Evolutionary conservation across 2,797 vertebrate genomes (phyloP).

Genomic region (Echeneis naucrates): DNA sequence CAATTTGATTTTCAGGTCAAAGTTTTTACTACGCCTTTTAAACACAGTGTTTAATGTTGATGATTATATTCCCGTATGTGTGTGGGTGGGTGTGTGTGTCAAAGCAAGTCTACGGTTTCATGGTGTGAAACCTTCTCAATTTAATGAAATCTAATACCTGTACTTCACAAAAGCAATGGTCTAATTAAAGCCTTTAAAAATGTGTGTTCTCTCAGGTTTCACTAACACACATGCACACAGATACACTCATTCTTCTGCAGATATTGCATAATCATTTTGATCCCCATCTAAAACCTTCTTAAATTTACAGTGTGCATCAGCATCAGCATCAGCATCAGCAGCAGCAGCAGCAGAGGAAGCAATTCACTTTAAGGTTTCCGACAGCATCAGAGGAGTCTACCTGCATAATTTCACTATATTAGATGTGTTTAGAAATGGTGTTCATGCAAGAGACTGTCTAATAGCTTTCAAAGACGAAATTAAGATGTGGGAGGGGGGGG

Average conservation of each 20-base stretch:
- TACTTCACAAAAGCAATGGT: conserved; percentile 57
- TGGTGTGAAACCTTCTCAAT: conserved; percentile 56
- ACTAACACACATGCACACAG: conserved; percentile 14
- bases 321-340: no score
- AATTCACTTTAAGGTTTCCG: conserved; percentile 19
- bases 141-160: conserved; percentile 73
- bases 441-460: conserved; percentile 52
- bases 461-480: conserved; percentile 71
- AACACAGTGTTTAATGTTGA: neutral
- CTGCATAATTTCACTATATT: conserved; percentile 46
- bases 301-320: conserved; percentile 24
- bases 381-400: conserved; percentile 38
- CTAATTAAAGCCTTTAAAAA: conserved; percentile 62
- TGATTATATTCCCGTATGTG: neutral
- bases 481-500: conserved; percentile 60
- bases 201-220: conserved; percentile 48
- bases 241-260: neutral
- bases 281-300: conserved; percentile 22
- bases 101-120: conserved; percentile 18
- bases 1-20: neutral
- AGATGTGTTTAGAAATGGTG: conserved; percentile 48
- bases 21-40: neutral
- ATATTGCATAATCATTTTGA: conserved; percentile 16
- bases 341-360: neutral
- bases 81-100: neutral